Base-by-base conservation (phyloP, 2,797 vertebrate genomes). In the Astyanax mexicanus region DNA sequence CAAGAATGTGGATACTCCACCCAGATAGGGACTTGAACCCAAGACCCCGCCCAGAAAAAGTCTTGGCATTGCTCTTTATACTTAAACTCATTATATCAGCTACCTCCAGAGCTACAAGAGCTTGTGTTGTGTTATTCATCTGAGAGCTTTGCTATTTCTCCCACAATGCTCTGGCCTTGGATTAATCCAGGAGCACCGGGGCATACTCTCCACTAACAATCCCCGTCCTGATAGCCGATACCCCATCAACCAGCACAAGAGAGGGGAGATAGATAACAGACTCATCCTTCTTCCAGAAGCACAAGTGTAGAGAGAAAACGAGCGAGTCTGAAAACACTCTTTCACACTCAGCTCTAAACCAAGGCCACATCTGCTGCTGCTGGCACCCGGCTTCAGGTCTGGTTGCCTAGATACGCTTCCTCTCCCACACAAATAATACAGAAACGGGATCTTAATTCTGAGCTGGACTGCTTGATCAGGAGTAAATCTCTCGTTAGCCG, bases 371-470 rank as follows among this genome's bases (percentile, higher is more conserved):
- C 73, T 75, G 70, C 78, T 74, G 72, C 80, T 42, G 27, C 40
- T 64, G 55, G 69, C 38, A 60, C 44, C 35, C 69, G 35, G 64
- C 65, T 65, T 61, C 45, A 68, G 10, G 25, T 47, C 57, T 21
- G 17, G 77, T 86, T 80, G 71, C 79, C 72, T 58, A 65, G 84
- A 32, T 68, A 80, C 40, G 10, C 54, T 80, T 76, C 49, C 67
- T 77, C 61, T 69, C 37, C 58, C 64, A 72, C 55, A 47, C 69
- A 72, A 75, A 74, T 65, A 75, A 74, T 65, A 68, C 78, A 84
- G 70, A 81, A 75, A 67, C 27, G 42, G 54, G 60, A 68, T 44
- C 38, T 64, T 72, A 38, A 66, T 73, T 66, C 75, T 17, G 38
- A 27, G 72, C 21, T 70, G 62, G 67, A 23, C 11, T 42, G 68